Conservation (phyloP, 2,113 vertebrate species). For the Phaethornis superciliosus region DNA sequence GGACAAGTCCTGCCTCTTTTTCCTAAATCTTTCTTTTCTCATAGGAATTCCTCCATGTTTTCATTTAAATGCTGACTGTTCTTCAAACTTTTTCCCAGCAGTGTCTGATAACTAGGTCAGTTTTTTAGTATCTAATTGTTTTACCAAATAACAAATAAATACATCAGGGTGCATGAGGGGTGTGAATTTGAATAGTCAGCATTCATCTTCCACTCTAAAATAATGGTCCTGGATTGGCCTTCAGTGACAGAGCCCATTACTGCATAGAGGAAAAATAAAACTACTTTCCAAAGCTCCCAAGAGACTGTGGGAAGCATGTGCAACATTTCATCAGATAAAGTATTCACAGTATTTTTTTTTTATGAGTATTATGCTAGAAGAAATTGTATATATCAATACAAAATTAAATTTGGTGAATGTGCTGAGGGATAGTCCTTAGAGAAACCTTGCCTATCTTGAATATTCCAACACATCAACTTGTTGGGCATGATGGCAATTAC, state of each 20-base stretch:
- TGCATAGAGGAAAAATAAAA: constrained; percentile 37
- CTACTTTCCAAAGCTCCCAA: constrained; percentile 43
- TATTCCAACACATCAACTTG: constrained; percentile 62
- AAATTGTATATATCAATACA: constrained; percentile 59
- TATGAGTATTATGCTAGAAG: constrained; percentile 34
- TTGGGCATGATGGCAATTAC: constrained; percentile 52
- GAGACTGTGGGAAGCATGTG: background rate
- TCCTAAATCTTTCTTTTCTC: background rate
- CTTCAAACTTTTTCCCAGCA: background rate
- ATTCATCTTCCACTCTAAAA: background rate
- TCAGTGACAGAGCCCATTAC: constrained; percentile 9
- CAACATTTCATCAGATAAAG: constrained; percentile 54
- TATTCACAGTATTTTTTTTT: background rate
- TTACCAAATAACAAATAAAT: constrained; percentile 23
- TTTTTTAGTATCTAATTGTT: constrained; percentile 24
- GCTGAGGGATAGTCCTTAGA: constrained; percentile 64
- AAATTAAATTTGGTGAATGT: constrained; percentile 72
- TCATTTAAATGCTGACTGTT: background rate
- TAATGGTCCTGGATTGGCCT: constrained; percentile 4
- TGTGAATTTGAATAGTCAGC: constrained; percentile 47
- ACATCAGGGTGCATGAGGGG: background rate
- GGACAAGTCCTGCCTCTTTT: background rate
- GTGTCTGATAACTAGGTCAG: constrained; percentile 15
- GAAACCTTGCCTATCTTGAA: constrained; percentile 64
- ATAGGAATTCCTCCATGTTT: background rate